These are phyloP conservation scores for Carposina sasakii DNA, from an alignment of 1,140 invertebrate species.

Conservation along the genomic window DNA sequence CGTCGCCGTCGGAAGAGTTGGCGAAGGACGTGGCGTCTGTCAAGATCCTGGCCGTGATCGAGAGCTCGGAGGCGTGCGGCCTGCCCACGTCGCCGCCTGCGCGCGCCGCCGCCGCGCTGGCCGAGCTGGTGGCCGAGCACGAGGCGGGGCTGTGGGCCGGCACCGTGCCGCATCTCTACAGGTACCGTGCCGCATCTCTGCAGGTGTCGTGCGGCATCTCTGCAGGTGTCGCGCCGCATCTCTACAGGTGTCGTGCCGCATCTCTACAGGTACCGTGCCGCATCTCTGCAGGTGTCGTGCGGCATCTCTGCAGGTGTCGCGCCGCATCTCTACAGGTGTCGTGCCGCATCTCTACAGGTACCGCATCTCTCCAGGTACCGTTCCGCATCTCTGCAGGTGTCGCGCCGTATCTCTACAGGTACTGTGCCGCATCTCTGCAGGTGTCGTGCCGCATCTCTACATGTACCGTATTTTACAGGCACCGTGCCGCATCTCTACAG, in stretches of 20 bases:
- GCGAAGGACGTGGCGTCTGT: conserved; percentile 72
- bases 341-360: conserved; percentile 63
- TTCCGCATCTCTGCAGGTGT: no score
- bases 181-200: conserved; percentile 26
- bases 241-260: conserved; percentile 52
- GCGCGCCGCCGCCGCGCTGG: conserved; percentile 55
- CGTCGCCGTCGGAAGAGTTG: conserved; percentile 65
- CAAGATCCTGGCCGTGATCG: conserved; percentile 63
- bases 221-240: no score
- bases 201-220: no score
- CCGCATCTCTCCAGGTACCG: not conserved
- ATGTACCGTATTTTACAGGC: conserved; percentile 67
- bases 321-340: no score
- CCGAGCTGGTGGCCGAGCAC: conserved; percentile 67
- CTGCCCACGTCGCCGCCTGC: conserved; percentile 37
- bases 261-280: conserved; percentile 47
- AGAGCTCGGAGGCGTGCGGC: conserved; percentile 37
- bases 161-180: conserved; percentile 58
- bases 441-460: no score
- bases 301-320: no score
- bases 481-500: not conserved
- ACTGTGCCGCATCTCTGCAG: conserved; percentile 40
- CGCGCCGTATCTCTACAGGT: no score
- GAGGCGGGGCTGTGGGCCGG: conserved; percentile 68
- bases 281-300: not conserved